Percentiles rank a stretch among this genome's conserved stretches.
Evolutionary conservation across 2,113 vertebrate species (phyloP).

Genomic region (Felis chaus): DNA sequence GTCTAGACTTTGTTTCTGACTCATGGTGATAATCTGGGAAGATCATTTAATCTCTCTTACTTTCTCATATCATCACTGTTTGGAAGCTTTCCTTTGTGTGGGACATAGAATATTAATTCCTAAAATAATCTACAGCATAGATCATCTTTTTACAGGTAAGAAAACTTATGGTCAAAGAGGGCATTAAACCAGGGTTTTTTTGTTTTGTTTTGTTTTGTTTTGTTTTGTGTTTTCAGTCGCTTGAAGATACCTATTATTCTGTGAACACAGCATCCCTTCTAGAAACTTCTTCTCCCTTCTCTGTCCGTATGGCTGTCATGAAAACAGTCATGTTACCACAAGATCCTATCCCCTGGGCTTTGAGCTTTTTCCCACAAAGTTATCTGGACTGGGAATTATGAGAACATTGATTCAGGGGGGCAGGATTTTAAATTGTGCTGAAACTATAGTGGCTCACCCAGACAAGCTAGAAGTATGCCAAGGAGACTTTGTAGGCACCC

Average conservation of each 20-base stretch:
- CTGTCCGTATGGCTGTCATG: neutral
- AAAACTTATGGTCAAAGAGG: neutral
- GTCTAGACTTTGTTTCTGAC: conserved; percentile 42
- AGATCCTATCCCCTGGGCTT: neutral
- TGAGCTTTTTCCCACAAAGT: neutral
- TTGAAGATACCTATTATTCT: neutral
- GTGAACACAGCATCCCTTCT: neutral
- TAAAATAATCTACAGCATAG: neutral
- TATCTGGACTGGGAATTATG: neutral
- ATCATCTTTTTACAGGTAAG: neutral
- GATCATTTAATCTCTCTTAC: neutral
- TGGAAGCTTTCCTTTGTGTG: neutral
- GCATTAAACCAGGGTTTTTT: neutral
- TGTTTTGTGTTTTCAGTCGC: neutral
- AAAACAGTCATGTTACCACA: neutral
- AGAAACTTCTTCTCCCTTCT: neutral
- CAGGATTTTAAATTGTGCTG: neutral
- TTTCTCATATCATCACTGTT: neutral
- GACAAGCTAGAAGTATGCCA: neutral
- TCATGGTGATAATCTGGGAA: neutral
- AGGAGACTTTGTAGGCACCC: neutral
- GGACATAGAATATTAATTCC: neutral
- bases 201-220: neutral
- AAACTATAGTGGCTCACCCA: neutral
- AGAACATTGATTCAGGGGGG: neutral